Evolutionary conservation across 2,113 vertebrate species (phyloP).

Genomic region (Pholis gunnellus): DNA sequence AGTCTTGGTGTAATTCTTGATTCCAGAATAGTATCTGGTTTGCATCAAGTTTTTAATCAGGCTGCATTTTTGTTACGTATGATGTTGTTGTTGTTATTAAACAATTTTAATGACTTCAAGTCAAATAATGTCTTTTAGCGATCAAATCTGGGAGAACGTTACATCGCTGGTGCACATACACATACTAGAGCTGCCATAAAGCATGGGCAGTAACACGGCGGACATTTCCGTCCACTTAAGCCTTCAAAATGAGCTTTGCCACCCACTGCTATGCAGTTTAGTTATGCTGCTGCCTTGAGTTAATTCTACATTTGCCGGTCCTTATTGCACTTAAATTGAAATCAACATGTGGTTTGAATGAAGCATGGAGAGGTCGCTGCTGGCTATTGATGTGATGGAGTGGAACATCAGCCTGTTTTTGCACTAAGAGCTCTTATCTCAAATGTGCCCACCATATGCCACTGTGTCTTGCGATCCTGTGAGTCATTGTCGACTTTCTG

Average conservation of each 20-base stretch:
- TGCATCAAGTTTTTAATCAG: neutral
- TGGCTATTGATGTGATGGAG: slow-evolving; percentile 1
- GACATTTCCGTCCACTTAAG: slow-evolving; percentile 2
- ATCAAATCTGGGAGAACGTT: neutral
- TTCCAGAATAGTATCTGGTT: neutral
- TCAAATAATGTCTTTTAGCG: neutral
- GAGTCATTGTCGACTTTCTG: slow-evolving; percentile 36
- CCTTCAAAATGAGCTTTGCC: slow-evolving; percentile 23
- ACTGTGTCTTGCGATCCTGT: slow-evolving; percentile 4
- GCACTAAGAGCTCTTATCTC: slow-evolving; percentile 17
- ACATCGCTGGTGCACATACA: neutral
- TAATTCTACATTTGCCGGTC: slow-evolving; percentile 17
- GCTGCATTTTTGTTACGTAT: no score
- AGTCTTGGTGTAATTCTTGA: neutral
- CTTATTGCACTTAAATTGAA: slow-evolving; percentile 51
- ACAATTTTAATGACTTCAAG: no score
- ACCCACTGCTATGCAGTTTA: slow-evolving; percentile 6
- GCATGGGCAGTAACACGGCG: neutral
- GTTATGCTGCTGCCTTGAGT: slow-evolving; percentile 18
- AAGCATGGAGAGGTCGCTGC: neutral
- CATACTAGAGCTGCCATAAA: neutral
- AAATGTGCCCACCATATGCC: slow-evolving; percentile 15
- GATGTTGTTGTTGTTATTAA: neutral
- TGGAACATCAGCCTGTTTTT: slow-evolving; percentile 27
- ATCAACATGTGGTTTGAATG: slow-evolving; percentile 39